phyloP scores from a whole-genome alignment of 2,113 vertebrate genomes.

The Mirza zaza region DNA sequence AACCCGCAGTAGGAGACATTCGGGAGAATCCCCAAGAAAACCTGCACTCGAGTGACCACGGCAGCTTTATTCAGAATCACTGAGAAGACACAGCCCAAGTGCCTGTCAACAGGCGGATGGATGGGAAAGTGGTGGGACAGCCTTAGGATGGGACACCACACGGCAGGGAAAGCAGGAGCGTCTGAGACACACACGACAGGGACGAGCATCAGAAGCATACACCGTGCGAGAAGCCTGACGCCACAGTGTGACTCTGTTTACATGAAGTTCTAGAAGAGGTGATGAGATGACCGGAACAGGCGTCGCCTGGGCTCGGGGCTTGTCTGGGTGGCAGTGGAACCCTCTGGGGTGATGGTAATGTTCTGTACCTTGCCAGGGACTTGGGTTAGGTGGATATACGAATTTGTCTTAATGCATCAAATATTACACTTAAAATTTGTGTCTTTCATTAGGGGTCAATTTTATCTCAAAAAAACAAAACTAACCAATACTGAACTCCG shows the following conservation, averaged over 20 bases:
- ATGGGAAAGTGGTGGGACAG: rapidly evolving
- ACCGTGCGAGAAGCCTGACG: too few species aligned
- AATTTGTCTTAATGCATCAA: background rate
- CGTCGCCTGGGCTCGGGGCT: background rate
- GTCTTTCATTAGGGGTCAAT: background rate
- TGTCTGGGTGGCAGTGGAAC: background rate
- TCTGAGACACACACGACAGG: rapidly evolving
- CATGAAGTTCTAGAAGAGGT: background rate
- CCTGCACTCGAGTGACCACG: rapidly evolving
- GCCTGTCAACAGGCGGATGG: background rate
- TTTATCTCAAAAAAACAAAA: background rate
- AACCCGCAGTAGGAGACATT: background rate
- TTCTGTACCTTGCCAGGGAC: rapidly evolving
- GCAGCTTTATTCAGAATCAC: background rate
- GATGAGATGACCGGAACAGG: background rate
- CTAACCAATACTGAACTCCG: background rate
- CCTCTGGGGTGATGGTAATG: background rate
- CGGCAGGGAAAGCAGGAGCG: rapidly evolving
- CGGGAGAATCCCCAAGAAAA: background rate
- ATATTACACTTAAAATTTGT: background rate
- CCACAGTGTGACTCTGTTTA: background rate
- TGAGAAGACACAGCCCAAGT: background rate
- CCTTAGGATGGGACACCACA: rapidly evolving
- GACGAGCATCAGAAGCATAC: rapidly evolving
- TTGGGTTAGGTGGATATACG: background rate